Evolutionary conservation across 2,113 vertebrate genomes (phyloP).

Genomic region (Aldabrachelys gigantea): DNA sequence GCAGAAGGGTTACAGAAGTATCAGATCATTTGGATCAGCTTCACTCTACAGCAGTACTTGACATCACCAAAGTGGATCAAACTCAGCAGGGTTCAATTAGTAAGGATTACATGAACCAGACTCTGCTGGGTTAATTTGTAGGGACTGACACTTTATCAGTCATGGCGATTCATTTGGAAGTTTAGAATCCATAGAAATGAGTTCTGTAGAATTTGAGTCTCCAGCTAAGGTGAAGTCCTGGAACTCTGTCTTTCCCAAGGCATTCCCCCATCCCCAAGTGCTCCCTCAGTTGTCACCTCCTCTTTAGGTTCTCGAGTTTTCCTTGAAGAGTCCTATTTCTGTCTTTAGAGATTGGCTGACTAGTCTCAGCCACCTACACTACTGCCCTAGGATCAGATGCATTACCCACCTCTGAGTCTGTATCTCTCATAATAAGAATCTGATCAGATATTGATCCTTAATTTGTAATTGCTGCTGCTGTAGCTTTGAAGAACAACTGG

Average conservation of each 20-base stretch:
- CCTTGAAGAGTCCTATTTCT: background rate
- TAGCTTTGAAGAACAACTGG: constrained; percentile 78
- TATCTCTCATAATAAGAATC: constrained; percentile 15
- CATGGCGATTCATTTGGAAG: background rate
- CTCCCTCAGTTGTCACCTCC: background rate
- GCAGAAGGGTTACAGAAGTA: background rate
- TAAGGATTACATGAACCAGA: background rate
- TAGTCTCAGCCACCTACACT: background rate
- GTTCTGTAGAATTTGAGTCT: background rate
- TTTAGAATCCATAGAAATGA: background rate
- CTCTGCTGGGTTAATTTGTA: background rate
- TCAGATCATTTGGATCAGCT: background rate
- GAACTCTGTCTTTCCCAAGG: background rate
- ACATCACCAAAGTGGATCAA: background rate
- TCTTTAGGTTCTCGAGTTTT: background rate
- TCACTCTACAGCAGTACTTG: background rate
- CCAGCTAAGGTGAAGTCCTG: background rate
- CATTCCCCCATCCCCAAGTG: background rate
- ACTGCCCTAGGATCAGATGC: background rate
- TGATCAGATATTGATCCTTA: constrained; percentile 70
- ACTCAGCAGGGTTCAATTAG: background rate
- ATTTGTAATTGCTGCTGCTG: constrained; percentile 71
- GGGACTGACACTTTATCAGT: background rate
- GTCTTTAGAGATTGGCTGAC: accelerated
- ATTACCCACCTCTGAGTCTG: constrained; percentile 14